phyloP scores from a whole-genome alignment of 2,888 invertebrate genomes.

The Yponomeuta plumbellus region DNA sequence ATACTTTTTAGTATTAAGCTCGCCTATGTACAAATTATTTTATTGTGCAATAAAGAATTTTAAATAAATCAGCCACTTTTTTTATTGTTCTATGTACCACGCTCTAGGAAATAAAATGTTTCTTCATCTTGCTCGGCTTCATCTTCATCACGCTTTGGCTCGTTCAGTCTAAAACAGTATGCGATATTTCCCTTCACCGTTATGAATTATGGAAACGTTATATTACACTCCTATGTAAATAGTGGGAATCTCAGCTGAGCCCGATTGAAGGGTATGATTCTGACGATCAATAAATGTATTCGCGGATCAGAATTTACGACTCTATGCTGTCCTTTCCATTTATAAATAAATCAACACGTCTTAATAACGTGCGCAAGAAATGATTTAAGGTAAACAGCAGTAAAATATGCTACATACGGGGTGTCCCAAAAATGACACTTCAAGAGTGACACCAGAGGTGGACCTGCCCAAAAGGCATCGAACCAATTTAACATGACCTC shows the following conservation, averaged over 20 bases:
- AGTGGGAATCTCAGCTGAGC: neutral
- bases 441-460: too few relatives aligned
- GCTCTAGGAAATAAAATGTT: too few relatives aligned
- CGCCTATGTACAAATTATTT: too few relatives aligned
- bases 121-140: too few relatives aligned
- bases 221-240: neutral
- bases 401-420: too few relatives aligned
- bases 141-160: neutral
- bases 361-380: neutral
- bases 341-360: neutral
- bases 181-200: neutral
- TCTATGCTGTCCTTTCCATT: neutral
- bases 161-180: neutral
- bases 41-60: too few relatives aligned
- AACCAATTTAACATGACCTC: too few relatives aligned
- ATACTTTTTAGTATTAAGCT: too few relatives aligned
- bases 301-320: neutral
- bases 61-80: too few relatives aligned
- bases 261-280: neutral
- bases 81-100: too few relatives aligned
- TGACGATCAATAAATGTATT: neutral
- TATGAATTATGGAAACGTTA: conserved; percentile 7
- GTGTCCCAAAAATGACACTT: too few relatives aligned
- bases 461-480: too few relatives aligned
- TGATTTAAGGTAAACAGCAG: neutral